Evolutionary conservation across 2,797 vertebrate genomes (phyloP).

Genomic region (Xiphorhynchus erythropygius): DNA sequence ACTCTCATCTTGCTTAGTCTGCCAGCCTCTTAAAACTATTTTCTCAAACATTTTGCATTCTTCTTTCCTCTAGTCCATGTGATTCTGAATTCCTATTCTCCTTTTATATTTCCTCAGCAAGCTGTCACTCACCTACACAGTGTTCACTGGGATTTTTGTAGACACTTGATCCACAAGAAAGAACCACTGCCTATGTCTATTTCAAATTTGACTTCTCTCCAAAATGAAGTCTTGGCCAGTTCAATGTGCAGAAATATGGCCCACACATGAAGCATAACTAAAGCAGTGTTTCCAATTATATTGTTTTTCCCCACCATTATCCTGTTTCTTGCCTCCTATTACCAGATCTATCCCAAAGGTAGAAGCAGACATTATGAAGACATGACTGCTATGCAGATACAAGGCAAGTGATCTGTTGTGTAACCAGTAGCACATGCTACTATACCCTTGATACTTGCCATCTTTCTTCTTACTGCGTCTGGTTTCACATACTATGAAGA

Average conservation of each 20-base stretch:
- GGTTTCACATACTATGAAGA: accelerated
- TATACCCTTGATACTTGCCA: accelerated
- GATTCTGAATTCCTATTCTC: neutral
- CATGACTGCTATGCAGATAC: accelerated
- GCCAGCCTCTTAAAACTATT: neutral
- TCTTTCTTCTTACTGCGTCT: neutral
- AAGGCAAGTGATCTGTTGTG: accelerated
- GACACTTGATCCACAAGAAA: neutral
- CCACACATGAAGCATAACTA: neutral
- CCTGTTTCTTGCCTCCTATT: neutral
- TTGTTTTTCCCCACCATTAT: neutral
- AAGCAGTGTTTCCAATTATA: neutral
- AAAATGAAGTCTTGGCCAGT: neutral
- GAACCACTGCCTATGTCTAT: neutral
- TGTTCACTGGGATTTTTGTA: neutral
- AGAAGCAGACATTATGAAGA: neutral
- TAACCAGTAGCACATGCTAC: neutral
- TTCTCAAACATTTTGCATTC: neutral
- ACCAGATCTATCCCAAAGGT: neutral
- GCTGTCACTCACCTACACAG: neutral
- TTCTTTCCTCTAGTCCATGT: neutral
- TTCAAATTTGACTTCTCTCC: neutral
- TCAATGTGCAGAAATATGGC: neutral
- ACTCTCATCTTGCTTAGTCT: neutral
- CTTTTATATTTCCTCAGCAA: neutral